Percentiles rank a stretch among this genome's conserved stretches.
Conservation (phyloP, 2,888 invertebrate species). For the Amphipoea lucens region DNA sequence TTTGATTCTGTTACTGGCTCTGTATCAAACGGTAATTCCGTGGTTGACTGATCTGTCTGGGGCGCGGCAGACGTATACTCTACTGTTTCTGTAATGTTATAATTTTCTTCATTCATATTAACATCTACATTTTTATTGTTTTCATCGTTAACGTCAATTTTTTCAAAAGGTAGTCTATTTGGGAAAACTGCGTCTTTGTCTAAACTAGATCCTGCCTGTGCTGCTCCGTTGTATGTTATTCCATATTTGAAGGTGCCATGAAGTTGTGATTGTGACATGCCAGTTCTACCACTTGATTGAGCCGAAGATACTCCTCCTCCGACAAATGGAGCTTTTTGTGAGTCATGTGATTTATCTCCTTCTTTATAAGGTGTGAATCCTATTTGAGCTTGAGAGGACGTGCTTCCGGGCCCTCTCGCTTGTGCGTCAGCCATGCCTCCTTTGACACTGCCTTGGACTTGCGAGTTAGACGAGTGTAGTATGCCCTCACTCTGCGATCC, state of each 20-base stretch:
- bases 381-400: constrained; percentile 96
- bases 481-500: constrained; percentile 94
- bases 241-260: constrained; percentile 95
- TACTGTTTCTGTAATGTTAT: constrained; percentile 64
- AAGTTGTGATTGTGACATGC: constrained; percentile 95
- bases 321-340: constrained; percentile 90
- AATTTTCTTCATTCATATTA: constrained; percentile 74
- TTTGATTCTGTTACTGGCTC: constrained; percentile 62
- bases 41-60: constrained; percentile 56
- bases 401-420: constrained; percentile 95
- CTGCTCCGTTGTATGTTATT: constrained; percentile 94
- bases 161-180: constrained; percentile 83
- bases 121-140: constrained; percentile 85
- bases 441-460: constrained; percentile 95
- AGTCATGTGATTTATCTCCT: constrained; percentile 88
- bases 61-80: constrained; percentile 53
- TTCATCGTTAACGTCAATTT: constrained; percentile 85
- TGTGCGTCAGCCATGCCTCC: constrained; percentile 96
- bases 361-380: constrained; percentile 94
- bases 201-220: constrained; percentile 95
- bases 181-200: constrained; percentile 89
- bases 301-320: constrained; percentile 95
- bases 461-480: constrained; percentile 94
- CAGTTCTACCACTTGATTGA: constrained; percentile 93
- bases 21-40: constrained; percentile 66